Base-by-base conservation (phyloP, 2,797 vertebrate genomes). In the Lophius americanus region DNA sequence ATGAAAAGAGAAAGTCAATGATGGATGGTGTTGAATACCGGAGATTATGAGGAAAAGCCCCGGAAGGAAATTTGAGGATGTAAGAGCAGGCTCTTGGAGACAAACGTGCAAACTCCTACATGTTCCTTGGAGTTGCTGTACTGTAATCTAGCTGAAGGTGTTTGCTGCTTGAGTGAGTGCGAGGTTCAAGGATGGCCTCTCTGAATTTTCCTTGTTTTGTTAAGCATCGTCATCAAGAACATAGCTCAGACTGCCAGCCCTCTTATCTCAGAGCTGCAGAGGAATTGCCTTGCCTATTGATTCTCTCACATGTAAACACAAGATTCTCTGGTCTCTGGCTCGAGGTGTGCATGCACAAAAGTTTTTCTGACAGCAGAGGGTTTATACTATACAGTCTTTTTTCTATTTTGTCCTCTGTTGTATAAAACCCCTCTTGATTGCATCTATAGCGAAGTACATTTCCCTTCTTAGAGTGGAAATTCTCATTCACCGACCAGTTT, bases 281-380 rank as follows among this genome's bases (percentile, higher is more conserved):
- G 78, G 84, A 82, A 88, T 68, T 43, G 73, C 65, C 64, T 83
- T 43, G 44, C 60, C 48, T 87, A 90, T 91, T 70, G 89, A 90
- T 88, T 81, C 47, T 8, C 55, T 77, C 37, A 38, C 74, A 79
- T 81, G 83, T 86, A 89, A 86, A 88, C 82, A 81, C 75, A 81
- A 69, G 73, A 72, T 84, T 79, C 64, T 41, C 41, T 9, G 64
- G 11, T 79, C 76, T 85, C 51, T 41, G 38, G 73, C 85, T 81
- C 54, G 56, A 81, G 79, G 78, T 84, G 43, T 75, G 69, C 81
- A 76, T 87, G 76, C 87, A 79, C 90, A 37, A 64, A 83, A 86
- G 89, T 82, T 32, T 32, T 79, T 81, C 68, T 2, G 0, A 8
- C 73, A n/a, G 64, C 23, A 67, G 70, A 81, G 59, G 75, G 56